Base-by-base conservation (phyloP, 1,140 invertebrate species). In the Orius insidiosus region DNA sequence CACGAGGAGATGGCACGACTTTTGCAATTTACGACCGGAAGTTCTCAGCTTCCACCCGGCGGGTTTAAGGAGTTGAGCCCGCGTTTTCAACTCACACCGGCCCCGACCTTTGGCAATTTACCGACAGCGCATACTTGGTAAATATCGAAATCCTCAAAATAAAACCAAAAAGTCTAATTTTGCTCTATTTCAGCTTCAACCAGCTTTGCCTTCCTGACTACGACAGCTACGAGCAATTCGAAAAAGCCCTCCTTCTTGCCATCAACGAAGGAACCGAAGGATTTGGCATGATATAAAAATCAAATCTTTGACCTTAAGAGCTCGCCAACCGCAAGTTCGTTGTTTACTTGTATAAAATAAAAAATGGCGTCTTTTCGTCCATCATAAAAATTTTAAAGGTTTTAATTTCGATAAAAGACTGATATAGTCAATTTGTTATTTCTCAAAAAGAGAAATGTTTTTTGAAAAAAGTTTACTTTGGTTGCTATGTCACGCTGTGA, bases 241-340 rank as follows among this genome's bases (percentile, higher is more conserved):
- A 94, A 57, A 80, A 83, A 60, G 80, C 85, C 19, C 68, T 95
- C 36, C 69, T 93, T 18, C 67, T 92, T 57, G 87, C 90, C 48
- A 90, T 95, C 58, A 93, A 83, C 60, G 90, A 96, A 70, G 90
- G 89, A 38, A 86, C 79, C 16, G 89, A 94, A 71, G 90, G 90
- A 34, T 96, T 96, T 66, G 88, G 87, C 52, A 80, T 96, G 79
- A 81, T 85, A 53, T 86, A 46, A 32, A 8, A 24, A 36, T 45
- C 18, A 38, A 24, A 24, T 4, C n/a, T n/a, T n/a, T n/a, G n/a
- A n/a, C n/a, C n/a, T n/a, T n/a, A n/a, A n/a, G n/a, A n/a, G n/a
- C n/a, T n/a, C n/a, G n/a, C n/a, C n/a, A n/a, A n/a, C n/a, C n/a
- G n/a, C n/a, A n/a, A n/a, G n/a, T n/a, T n/a, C n/a, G n/a, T n/a